Evolutionary conservation across 2,888 invertebrate genomes (phyloP), one percentile per base, ranked within the genome.

Genomic region (Drosophila falleni): DNA sequence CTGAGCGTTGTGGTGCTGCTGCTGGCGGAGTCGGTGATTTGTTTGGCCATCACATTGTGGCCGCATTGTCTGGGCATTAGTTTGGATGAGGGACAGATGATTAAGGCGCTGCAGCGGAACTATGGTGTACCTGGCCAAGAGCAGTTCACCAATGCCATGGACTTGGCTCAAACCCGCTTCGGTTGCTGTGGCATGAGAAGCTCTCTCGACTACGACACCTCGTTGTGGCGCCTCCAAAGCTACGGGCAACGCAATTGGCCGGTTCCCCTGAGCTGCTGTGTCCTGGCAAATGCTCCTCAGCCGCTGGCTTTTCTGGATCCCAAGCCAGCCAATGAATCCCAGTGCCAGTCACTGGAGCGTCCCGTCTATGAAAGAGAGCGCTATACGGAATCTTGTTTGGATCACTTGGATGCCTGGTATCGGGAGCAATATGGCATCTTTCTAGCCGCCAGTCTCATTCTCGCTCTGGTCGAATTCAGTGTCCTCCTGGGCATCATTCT

Each of bases 161-260:
- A 97, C 92, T 93, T 97, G 60, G 96, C 96, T 0, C 97, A 97
- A 92, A 95, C 95, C 0, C 84, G 89, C 9, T 95, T 97, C 90
- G 94, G 95, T 64, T 97, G 97, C 89, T 97, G 97, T 91, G 97
- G 97, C 29, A 95, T 97, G 91, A 94, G 95, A 51, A 95, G 95
- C 80, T 95, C 96, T 8, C 94, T 95, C 69, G 97, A 97, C 93
- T 97, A 96, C 92, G 96, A 96, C 87, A 96, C 96, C 79, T 96
- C 97, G 0, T 93, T 95, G 89, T 97, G 97, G 97, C 95, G 96
- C 74, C 93, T 97, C 53, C 95, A 96, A 85, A 94, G 96, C 72
- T 94, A 96, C 44, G 96, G 96, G 0, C 95, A 96, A 73, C 94
- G 95, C 66, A 95, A 95, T 58, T 93, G 95, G 92, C 93, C 95